A percentile compares a stretch with the other conserved stretches of the same genome.
Evolutionary conservation across 1,140 invertebrate species (phyloP).

Genomic region (Platyura marginata): DNA sequence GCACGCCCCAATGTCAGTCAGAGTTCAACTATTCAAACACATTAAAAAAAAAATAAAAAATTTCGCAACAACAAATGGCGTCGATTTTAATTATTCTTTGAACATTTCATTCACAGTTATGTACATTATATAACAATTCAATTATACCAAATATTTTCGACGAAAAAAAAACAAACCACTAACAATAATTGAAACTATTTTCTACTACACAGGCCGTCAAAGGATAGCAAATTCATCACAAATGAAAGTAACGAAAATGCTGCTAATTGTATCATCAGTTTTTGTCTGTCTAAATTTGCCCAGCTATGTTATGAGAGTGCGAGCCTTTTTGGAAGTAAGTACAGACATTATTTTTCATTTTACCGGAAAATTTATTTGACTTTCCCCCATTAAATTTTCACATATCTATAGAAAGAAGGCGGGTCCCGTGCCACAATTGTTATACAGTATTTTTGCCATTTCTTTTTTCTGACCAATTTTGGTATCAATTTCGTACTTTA

Average conservation of each 20-base stretch:
- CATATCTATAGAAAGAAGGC: neutral
- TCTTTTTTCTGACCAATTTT: conserved; percentile 64
- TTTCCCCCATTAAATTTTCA: neutral
- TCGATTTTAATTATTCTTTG: too few species aligned
- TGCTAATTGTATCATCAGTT: conserved; percentile 58
- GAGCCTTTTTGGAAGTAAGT: conserved; percentile 36
- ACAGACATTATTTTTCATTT: neutral
- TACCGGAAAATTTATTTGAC: neutral
- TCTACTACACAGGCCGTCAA: conserved; percentile 15
- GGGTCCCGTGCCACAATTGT: conserved; percentile 6
- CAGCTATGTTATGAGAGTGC: conserved; percentile 40
- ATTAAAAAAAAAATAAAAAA: too few species aligned
- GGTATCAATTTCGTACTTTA: conserved; percentile 76
- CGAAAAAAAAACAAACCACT: too few species aligned
- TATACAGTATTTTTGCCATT: conserved; percentile 20
- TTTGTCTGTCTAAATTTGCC: conserved; percentile 66
- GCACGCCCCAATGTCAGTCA: too few species aligned
- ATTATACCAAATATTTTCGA: too few species aligned
- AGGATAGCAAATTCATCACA: conserved; percentile 31
- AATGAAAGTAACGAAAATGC: conserved; percentile 58
- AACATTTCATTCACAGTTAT: too few species aligned
- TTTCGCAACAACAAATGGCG: too few species aligned
- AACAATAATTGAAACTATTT: too few species aligned
- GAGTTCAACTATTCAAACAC: too few species aligned
- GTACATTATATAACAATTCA: too few species aligned